Base-by-base conservation (phyloP, 2,113 vertebrate species). In the Ailurus styani region DNA sequence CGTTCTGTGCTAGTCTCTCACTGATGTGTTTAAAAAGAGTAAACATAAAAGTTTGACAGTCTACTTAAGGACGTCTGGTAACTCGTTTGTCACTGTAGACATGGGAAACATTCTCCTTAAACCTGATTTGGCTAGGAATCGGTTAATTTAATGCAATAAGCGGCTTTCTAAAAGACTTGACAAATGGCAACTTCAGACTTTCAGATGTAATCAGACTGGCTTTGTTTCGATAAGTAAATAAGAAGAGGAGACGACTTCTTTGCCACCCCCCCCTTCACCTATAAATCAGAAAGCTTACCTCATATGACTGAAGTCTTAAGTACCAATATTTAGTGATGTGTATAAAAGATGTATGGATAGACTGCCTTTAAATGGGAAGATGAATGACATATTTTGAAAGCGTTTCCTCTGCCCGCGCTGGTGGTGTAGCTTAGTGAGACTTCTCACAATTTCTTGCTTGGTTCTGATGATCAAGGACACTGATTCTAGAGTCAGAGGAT, bases 41-140 rank as follows among this genome's bases (percentile, higher is more conserved):
- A 55, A 93, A 93, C 91, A 60, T 18, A 82, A 91, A 98, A 98
- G 95, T 98, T 98, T 96, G 95, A 96, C 93, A 72, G 52, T 68
- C 83, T 47, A 3, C 40, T 81, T 93, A 66, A 72, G 79, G 37
- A 83, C 47, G 75, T 57, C 93, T 81, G 62, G 29, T 23, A 90
- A 50, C 92, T 87, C 79, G 20, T 77, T 66, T 93, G 75, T 90
- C 95, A 62, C 68, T 34, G 73, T 13, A 85, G 75, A 62, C 85
- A 9, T 4, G 47, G 60, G 82, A 85, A 95, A 50, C 83, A n/a
- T 27, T 70, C 72, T 37, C 47, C 83, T 62, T 27, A 72, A 87
- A 57, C 87, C 79, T 45, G 81, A 66, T 82, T 78, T 96, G 92
- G 73, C 86, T 55, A 64, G 25, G 47, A 97, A 55, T 60, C 12